These are phyloP conservation scores for Paradisaea rubra DNA, from an alignment of 2,113 vertebrate genomes.

Conservation along the genomic window DNA sequence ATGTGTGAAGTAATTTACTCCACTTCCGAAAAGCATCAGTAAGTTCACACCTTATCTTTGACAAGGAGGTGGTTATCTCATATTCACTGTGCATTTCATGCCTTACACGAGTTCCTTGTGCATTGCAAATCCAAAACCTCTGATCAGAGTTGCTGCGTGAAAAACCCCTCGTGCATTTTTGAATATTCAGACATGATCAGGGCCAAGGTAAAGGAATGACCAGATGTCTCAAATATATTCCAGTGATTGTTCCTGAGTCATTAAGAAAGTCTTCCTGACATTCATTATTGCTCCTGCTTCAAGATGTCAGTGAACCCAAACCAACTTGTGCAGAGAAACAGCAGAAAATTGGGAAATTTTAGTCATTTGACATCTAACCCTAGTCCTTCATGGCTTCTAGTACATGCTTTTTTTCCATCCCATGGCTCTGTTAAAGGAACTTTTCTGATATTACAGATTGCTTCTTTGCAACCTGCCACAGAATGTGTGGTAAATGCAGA, in stretches of 20 bases:
- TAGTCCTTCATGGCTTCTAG: background rate
- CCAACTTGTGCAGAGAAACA: background rate
- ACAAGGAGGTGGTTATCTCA: background rate
- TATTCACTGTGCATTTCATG: background rate
- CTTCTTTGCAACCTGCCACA: background rate
- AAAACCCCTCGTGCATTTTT: background rate
- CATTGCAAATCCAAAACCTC: background rate
- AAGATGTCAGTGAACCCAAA: background rate
- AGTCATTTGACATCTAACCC: background rate
- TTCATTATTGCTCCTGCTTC: background rate
- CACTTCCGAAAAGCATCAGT: background rate
- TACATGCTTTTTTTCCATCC: background rate
- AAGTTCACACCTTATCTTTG: constrained; percentile 5
- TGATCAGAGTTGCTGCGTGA: background rate
- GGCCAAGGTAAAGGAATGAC: background rate
- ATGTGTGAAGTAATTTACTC: constrained; percentile 18
- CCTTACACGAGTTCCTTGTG: background rate
- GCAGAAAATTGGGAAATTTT: background rate
- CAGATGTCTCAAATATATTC: background rate
- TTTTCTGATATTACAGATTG: background rate
- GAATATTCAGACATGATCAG: background rate
- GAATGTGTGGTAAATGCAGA: background rate
- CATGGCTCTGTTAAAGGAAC: background rate
- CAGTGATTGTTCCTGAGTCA: background rate
- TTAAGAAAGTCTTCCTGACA: background rate